Evolutionary conservation across 2,113 vertebrate genomes (phyloP).

Genomic region (Chitala chitala): DNA sequence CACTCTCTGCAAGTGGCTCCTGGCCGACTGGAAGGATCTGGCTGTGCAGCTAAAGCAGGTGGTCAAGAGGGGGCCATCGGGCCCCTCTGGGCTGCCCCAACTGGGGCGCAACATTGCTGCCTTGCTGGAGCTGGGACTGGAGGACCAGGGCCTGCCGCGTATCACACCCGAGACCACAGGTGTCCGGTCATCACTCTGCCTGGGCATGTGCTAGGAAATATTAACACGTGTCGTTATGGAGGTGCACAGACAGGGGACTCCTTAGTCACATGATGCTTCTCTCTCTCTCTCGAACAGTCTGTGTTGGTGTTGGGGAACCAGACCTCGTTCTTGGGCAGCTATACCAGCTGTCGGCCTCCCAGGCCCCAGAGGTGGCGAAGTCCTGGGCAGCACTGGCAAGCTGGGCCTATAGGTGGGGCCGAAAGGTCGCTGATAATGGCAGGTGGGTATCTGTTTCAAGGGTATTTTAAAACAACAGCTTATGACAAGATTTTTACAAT

Average conservation of each 20-base stretch:
- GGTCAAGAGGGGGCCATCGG: conserved; percentile 47
- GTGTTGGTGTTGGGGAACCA: conserved; percentile 90
- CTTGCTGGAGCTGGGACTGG: conserved; percentile 75
- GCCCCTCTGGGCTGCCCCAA: conserved; percentile 58
- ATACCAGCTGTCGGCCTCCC: conserved; percentile 87
- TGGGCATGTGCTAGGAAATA: background rate
- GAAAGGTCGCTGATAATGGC: conserved; percentile 96
- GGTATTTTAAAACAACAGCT: background rate
- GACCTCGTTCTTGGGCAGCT: conserved; percentile 93
- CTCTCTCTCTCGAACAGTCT: conserved; percentile 60
- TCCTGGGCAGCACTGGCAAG: conserved; percentile 95
- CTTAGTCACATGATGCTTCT: background rate
- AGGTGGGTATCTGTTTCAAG: conserved; percentile 67
- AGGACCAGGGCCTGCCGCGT: conserved; percentile 76
- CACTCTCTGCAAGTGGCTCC: conserved; percentile 91
- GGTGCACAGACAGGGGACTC: too few relatives aligned
- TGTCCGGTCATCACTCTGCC: conserved; percentile 39
- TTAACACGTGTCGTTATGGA: background rate
- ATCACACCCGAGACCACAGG: conserved; percentile 90
- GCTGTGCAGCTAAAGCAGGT: conserved; percentile 91
- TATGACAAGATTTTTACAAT: background rate
- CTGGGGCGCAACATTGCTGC: conserved; percentile 79
- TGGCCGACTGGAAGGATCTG: conserved; percentile 97
- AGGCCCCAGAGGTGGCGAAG: conserved; percentile 93
- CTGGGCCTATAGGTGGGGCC: conserved; percentile 96